Base-by-base conservation (phyloP, 2,888 invertebrate species). In the Trypoxylon attenuatum region DNA sequence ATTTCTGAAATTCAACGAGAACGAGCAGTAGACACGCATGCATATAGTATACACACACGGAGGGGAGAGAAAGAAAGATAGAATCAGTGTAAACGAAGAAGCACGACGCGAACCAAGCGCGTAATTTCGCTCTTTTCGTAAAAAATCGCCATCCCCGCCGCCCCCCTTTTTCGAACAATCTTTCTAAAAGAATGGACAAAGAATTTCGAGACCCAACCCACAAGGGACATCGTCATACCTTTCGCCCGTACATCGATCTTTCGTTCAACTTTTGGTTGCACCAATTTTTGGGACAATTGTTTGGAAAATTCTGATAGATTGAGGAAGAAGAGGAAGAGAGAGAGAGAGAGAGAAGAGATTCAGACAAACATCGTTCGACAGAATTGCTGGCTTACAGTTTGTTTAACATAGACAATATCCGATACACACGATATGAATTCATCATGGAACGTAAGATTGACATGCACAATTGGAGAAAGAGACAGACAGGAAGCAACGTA, bases 381-480 rank as follows among this genome's bases (percentile, higher is more conserved):
- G 77, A 71, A 71, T 79, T 72, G 77, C 77, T 78, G 71, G 77
- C 76, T 72, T 71, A 72, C 62, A 76, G 58, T 80, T 74, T 73
- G 4, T 2, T 15, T 4, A 16, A 49, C 10, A 22, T 10, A 52
- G 27, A 6, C 19, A 46, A 29, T 23, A 55, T 43, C 15, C 25
- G 18, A 18, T 16, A 23, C 16, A 56, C 56, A 18, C 33, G 61
- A 65, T 8, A 49, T 55, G 15, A 42, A 46, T 46, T 22, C 43
- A 15, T 22, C 10, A 5, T 16, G 5, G 19, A 23, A 6, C 5
- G 38, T 1, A 47, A 21, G 15, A 15, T 46, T 15, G 49, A 62
- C 15, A 41, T 38, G 38, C 22, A 39, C 2, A 13, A 15, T 8
- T 25, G 41, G 15, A 41, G 58, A 66, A 6, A 39, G 50, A 21